A percentile compares a stretch with the other conserved stretches of the same genome.
phyloP scores from a whole-genome alignment of 37 sponge, comb jelly and placozoan species.

The Crambe crambe region DNA sequence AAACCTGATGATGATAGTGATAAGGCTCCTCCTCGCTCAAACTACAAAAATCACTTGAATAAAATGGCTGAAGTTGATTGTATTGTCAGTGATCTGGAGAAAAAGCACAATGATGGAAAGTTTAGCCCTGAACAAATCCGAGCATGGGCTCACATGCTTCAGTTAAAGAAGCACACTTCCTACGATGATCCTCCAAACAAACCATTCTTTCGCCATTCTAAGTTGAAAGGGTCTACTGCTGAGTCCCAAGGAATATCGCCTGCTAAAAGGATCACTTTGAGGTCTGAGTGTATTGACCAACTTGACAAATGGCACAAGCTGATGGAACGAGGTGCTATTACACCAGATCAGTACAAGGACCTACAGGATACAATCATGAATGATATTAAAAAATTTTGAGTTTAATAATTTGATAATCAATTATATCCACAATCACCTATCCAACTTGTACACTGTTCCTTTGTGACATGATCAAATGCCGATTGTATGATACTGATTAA shows the following conservation, averaged over 20 bases:
- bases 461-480: slow-evolving; percentile 30
- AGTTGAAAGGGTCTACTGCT: background rate
- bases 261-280: slow-evolving; percentile 16
- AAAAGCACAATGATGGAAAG: slow-evolving; percentile 9
- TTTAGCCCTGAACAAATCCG: slow-evolving; percentile 33
- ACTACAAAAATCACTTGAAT: slow-evolving; percentile 6
- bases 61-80: slow-evolving; percentile 44
- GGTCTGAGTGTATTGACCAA: slow-evolving; percentile 44
- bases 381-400: slow-evolving; percentile 40
- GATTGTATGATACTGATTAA: slow-evolving; percentile 23
- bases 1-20: background rate
- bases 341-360: slow-evolving; percentile 23
- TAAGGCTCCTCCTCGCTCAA: background rate
- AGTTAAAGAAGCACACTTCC: slow-evolving; percentile 37
- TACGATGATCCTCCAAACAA: slow-evolving; percentile 48
- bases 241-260: slow-evolving; percentile 13
- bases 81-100: slow-evolving; percentile 28
- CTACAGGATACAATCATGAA: slow-evolving; percentile 26
- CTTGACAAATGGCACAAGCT: slow-evolving; percentile 48
- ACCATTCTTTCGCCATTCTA: slow-evolving; percentile 39
- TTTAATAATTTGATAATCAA: background rate
- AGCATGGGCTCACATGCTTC: slow-evolving; percentile 60
- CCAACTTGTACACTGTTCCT: slow-evolving; percentile 16
- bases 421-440: slow-evolving; percentile 18
- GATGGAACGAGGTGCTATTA: slow-evolving; percentile 33